Evolutionary conservation across 2,888 invertebrate species (phyloP).

Genomic region (Strigamia maritima): DNA sequence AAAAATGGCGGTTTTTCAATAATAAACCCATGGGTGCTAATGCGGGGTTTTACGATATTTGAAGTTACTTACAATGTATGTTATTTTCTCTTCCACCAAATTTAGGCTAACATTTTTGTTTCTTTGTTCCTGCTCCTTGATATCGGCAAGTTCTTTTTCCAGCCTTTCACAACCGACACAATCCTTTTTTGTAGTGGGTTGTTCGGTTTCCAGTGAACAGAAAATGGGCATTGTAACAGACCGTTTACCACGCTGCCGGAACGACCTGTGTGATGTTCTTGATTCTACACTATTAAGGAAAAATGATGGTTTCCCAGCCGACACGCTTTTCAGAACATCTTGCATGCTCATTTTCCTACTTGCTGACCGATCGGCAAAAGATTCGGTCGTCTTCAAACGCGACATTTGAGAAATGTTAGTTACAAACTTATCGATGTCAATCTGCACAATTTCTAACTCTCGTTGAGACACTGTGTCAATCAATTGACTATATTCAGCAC

Average conservation of each 20-base stretch:
- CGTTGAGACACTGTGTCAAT: neutral
- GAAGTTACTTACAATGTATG: neutral
- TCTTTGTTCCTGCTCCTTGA: neutral
- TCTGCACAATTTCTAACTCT: neutral
- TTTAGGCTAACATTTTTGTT: neutral
- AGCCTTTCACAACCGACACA: neutral
- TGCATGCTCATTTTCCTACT: neutral
- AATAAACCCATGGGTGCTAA: too few species aligned
- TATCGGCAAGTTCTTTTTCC: neutral
- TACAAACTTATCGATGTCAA: neutral
- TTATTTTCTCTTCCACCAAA: neutral
- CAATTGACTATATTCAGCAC: neutral
- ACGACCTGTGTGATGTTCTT: neutral
- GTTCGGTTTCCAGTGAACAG: neutral
- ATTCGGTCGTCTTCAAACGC: neutral
- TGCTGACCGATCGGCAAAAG: neutral
- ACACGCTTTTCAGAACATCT: neutral
- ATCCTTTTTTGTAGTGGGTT: neutral
- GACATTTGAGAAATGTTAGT: neutral
- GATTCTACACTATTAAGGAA: slow-evolving; percentile 33
- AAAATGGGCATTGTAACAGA: slow-evolving; percentile 35
- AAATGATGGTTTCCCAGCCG: slow-evolving; percentile 37
- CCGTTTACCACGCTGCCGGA: slow-evolving; percentile 30
- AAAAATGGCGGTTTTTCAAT: too few species aligned
- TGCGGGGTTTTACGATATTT: too few species aligned